Percentiles rank a stretch among this genome's conserved stretches.
phyloP scores from a whole-genome alignment of 2,113 vertebrate genomes.

The Myotis lucifugus region DNA sequence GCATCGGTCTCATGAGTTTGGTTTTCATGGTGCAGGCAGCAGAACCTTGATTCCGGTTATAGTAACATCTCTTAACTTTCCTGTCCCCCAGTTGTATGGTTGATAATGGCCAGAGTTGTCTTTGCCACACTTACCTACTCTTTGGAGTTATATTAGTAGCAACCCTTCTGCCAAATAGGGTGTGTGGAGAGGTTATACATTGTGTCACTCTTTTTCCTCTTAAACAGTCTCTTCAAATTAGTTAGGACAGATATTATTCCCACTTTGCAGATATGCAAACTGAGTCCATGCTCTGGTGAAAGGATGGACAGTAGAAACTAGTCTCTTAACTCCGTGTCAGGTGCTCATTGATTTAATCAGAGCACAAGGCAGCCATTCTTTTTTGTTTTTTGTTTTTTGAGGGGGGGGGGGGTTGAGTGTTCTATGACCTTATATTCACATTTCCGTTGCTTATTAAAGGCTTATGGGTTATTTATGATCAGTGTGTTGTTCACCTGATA shows the following conservation, averaged over 20 bases:
- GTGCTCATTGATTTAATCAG: neutral
- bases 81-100: neutral
- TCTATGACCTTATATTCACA: neutral
- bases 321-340: neutral
- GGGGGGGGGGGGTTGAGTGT: too few species aligned
- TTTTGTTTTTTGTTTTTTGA: neutral
- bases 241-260: neutral
- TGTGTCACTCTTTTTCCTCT: neutral
- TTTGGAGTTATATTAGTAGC: neutral
- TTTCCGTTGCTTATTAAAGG: slow-evolving; percentile 40
- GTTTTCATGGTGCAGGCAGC: neutral
- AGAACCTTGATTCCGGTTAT: neutral
- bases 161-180: neutral
- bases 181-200: neutral
- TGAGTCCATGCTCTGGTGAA: neutral
- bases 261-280: neutral
- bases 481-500: neutral
- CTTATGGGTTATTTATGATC: neutral
- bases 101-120: neutral
- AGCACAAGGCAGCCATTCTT: neutral
- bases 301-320: neutral
- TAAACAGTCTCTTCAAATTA: neutral
- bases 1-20: neutral
- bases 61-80: neutral
- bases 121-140: neutral